A percentile compares a stretch with the other conserved stretches of the same genome.
Conservation (phyloP, 1,140 invertebrate species). For the Drosophila persimilis region DNA sequence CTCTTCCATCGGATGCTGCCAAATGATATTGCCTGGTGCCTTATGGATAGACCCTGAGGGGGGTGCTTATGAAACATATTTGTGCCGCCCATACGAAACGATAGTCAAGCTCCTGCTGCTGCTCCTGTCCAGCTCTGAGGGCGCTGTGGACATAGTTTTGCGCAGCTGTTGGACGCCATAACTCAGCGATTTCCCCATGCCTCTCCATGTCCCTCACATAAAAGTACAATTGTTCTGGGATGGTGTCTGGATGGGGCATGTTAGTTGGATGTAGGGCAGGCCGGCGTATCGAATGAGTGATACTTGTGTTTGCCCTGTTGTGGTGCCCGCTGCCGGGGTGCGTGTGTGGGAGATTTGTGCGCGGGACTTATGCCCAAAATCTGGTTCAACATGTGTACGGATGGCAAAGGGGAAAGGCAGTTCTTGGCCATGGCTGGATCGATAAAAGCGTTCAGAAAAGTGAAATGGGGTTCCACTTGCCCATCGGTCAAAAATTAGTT, state of each 20-base stretch:
- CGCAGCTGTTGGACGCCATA: conserved; percentile 75
- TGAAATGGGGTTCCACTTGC: too few relatives aligned
- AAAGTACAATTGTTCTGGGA: conserved; percentile 38
- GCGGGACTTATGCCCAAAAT: conserved; percentile 62
- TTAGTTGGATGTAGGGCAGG: conserved; percentile 1
- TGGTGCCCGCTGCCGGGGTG: conserved; percentile 9
- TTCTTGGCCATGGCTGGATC: conserved; percentile 1
- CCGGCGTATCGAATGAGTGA: conserved; percentile 30
- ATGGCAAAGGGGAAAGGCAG: conserved; percentile 31
- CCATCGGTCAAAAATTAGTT: too few relatives aligned
- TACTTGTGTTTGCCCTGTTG: conserved; percentile 40
- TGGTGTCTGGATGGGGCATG: not conserved
- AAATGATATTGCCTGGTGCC: conserved; percentile 41
- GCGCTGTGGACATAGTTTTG: conserved; percentile 52
- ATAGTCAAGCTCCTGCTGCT: conserved; percentile 1
- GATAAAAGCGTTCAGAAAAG: not conserved
- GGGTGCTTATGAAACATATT: conserved; percentile 69
- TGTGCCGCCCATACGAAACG: conserved; percentile 42
- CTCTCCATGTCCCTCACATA: conserved; percentile 27
- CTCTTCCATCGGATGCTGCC: conserved; percentile 21
- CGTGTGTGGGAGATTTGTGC: conserved; percentile 49
- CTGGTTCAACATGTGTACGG: conserved; percentile 45
- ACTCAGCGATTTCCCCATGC: conserved; percentile 57
- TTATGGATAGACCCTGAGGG: not conserved
- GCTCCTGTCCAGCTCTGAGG: too few relatives aligned